These are phyloP conservation scores for Nemurella pictetii DNA, from an alignment of 2,888 invertebrate genomes.

Conservation along the genomic window DNA sequence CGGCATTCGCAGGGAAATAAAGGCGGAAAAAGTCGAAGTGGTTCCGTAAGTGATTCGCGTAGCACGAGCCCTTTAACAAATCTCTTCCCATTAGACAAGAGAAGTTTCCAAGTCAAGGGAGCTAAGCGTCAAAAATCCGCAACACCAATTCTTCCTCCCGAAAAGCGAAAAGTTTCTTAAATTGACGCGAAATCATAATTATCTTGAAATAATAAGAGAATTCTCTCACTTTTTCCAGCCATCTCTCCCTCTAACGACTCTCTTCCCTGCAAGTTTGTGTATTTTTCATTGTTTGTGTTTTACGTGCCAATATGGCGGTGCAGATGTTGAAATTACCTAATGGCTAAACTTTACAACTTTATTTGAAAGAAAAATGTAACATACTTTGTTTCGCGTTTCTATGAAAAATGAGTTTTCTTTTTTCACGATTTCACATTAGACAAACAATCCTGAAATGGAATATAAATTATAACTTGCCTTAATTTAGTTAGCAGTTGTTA, in stretches of 20 bases:
- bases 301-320: slow-evolving; percentile 9
- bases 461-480: neutral
- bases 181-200: slow-evolving; percentile 5
- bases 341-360: slow-evolving; percentile 14
- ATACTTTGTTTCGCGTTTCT: neutral
- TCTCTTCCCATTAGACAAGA: neutral
- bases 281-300: slow-evolving; percentile 16
- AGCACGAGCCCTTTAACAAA: neutral
- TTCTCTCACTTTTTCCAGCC: slow-evolving; percentile 1
- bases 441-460: neutral
- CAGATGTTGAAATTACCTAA: slow-evolving; percentile 14
- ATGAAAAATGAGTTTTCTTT: neutral
- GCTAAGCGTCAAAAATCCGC: neutral
- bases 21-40: neutral
- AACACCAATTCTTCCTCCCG: neutral
- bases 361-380: slow-evolving; percentile 8
- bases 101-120: neutral
- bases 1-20: neutral
- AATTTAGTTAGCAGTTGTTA: neutral
- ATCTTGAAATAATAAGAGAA: slow-evolving; percentile 23
- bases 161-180: neutral
- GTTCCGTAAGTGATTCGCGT: neutral
- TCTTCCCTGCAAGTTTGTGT: neutral
- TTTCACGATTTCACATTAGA: neutral
- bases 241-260: slow-evolving; percentile 14